Evolutionary conservation across 1,140 invertebrate species (phyloP).

Genomic region (Aethina tumida): DNA sequence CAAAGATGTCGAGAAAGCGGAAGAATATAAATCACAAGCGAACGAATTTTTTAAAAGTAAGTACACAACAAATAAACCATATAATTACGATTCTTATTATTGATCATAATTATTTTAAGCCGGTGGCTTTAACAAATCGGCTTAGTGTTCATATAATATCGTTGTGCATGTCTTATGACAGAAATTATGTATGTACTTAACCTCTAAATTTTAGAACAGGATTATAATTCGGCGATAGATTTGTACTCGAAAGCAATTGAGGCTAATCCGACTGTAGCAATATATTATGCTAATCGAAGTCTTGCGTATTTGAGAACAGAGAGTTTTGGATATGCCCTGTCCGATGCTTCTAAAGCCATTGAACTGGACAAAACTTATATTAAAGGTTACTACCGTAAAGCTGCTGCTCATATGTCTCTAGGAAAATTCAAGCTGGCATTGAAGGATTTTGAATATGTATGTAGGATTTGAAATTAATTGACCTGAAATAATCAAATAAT

Average conservation of each 20-base stretch:
- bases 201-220: conserved; percentile 61
- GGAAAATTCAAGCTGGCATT: conserved; percentile 96
- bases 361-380: conserved; percentile 82
- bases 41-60: conserved; percentile 82
- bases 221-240: conserved; percentile 80
- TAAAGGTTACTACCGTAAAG: conserved; percentile 92
- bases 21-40: conserved; percentile 71
- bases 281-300: conserved; percentile 90
- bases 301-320: conserved; percentile 88
- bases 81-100: not conserved
- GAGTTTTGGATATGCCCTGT: conserved; percentile 86
- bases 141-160: not conserved
- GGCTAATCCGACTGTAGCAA: conserved; percentile 68
- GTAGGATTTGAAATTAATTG: conserved; percentile 21
- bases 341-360: conserved; percentile 86
- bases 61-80: conserved; percentile 25
- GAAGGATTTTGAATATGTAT: conserved; percentile 92
- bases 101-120: not conserved
- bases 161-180: not conserved
- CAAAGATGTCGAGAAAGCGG: conserved; percentile 47
- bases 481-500: conserved; percentile 9
- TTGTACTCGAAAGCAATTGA: conserved; percentile 89
- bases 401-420: conserved; percentile 92
- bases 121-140: not conserved
- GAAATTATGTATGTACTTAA: conserved; percentile 9